Percentiles rank a stretch among this genome's conserved stretches.
These are phyloP conservation scores for Pyrochroa serraticornis DNA, from an alignment of 2,888 invertebrate species.

Conservation along the genomic window DNA sequence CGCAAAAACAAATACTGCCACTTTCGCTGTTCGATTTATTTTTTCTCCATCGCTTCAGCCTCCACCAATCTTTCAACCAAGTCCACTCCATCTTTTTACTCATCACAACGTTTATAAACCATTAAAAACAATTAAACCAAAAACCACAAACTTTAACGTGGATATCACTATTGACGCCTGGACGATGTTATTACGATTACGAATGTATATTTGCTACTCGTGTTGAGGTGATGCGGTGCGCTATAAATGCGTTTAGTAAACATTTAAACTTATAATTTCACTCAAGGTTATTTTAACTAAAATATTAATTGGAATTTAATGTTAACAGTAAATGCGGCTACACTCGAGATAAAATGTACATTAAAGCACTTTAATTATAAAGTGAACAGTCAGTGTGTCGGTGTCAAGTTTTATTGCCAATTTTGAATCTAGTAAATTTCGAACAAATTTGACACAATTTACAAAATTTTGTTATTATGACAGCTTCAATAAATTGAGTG, in stretches of 20 bases:
- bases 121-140: slow-evolving; percentile 13
- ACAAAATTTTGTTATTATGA: too few relatives aligned
- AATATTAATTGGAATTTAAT: slow-evolving; percentile 8
- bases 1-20: slow-evolving; percentile 78
- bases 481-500: too few relatives aligned
- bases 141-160: slow-evolving; percentile 7
- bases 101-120: slow-evolving; percentile 6
- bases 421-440: too few relatives aligned
- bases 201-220: background rate
- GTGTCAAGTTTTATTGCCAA: too few relatives aligned
- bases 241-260: slow-evolving; percentile 17
- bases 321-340: too few relatives aligned
- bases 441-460: too few relatives aligned
- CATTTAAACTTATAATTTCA: background rate
- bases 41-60: slow-evolving; percentile 72
- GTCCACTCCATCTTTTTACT: slow-evolving; percentile 72
- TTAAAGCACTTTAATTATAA: too few relatives aligned
- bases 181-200: background rate
- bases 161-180: background rate
- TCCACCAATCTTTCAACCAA: slow-evolving; percentile 83
- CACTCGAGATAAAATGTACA: too few relatives aligned
- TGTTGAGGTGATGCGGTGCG: slow-evolving; percentile 3
- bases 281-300: slow-evolving; percentile 19
- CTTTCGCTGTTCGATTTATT: slow-evolving; percentile 61
- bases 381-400: too few relatives aligned